Evolutionary conservation across 2,888 invertebrate genomes (phyloP).

Genomic region (Euplagia quadripunctaria): DNA sequence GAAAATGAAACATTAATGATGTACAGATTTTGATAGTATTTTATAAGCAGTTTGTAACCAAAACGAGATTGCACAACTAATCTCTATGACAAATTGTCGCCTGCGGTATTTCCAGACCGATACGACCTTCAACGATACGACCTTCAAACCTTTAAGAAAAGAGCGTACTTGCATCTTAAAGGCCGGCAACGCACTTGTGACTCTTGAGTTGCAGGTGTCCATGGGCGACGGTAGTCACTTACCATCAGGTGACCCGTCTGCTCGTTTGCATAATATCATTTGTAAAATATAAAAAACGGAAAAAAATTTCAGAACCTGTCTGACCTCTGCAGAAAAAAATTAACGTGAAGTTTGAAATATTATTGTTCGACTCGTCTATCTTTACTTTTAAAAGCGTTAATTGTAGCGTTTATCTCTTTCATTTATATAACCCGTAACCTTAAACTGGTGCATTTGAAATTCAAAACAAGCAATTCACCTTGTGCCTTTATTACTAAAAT

Average conservation of each 20-base stretch:
- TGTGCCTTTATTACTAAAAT: slow-evolving; percentile 38
- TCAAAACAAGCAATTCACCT: slow-evolving; percentile 42
- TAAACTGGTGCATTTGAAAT: slow-evolving; percentile 27
- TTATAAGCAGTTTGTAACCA: neutral
- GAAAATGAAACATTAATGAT: neutral
- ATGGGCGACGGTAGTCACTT: neutral
- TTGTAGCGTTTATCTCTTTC: slow-evolving; percentile 2
- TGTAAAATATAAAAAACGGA: too few relatives aligned
- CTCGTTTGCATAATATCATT: neutral
- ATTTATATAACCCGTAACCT: slow-evolving; percentile 12
- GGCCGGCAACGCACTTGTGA: too few relatives aligned
- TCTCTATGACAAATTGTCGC: neutral
- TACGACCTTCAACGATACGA: too few relatives aligned
- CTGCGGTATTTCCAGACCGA: too few relatives aligned
- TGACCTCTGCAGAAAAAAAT: neutral
- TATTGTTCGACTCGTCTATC: neutral
- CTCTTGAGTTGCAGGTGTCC: neutral
- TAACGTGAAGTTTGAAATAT: neutral
- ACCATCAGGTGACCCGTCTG: neutral
- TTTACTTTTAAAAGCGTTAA: neutral
- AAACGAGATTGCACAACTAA: neutral
- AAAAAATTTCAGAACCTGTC: neutral
- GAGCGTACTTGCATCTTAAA: too few relatives aligned
- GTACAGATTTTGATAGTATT: too few relatives aligned
- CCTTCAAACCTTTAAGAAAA: too few relatives aligned